Evolutionary conservation across 2,888 invertebrate species (phyloP).

Genomic region (Mesoligia furuncula): DNA sequence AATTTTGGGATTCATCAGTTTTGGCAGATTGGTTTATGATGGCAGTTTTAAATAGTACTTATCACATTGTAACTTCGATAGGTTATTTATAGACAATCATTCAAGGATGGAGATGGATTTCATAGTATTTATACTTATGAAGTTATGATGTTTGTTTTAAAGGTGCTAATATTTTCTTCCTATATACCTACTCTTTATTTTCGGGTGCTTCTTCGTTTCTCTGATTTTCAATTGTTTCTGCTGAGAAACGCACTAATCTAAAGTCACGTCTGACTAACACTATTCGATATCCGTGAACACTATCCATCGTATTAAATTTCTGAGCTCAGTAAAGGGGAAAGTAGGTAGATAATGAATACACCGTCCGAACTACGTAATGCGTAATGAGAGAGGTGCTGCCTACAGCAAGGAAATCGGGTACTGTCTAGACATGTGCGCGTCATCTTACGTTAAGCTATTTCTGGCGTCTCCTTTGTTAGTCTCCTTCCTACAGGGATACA

Average conservation of each 20-base stretch:
- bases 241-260: background rate
- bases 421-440: background rate
- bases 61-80: background rate
- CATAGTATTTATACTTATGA: background rate
- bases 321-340: slow-evolving; percentile 7
- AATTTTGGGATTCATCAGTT: background rate
- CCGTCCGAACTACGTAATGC: background rate
- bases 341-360: slow-evolving; percentile 13
- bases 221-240: slow-evolving; percentile 7
- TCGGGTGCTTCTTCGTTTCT: background rate
- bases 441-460: slow-evolving; percentile 1
- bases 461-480: background rate
- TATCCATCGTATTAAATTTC: background rate
- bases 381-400: slow-evolving; percentile 12
- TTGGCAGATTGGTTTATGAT: background rate
- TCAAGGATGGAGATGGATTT: background rate
- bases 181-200: no score
- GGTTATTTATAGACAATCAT: background rate
- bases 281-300: no score
- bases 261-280: background rate
- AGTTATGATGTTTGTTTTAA: background rate
- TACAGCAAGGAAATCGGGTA: background rate
- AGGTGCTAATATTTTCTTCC: background rate
- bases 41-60: background rate
- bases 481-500: background rate